Percentiles rank a stretch among this genome's conserved stretches.
These are phyloP conservation scores for Pseudanteris insignis DNA, from an alignment of 2,888 invertebrate genomes.

Conservation along the genomic window DNA sequence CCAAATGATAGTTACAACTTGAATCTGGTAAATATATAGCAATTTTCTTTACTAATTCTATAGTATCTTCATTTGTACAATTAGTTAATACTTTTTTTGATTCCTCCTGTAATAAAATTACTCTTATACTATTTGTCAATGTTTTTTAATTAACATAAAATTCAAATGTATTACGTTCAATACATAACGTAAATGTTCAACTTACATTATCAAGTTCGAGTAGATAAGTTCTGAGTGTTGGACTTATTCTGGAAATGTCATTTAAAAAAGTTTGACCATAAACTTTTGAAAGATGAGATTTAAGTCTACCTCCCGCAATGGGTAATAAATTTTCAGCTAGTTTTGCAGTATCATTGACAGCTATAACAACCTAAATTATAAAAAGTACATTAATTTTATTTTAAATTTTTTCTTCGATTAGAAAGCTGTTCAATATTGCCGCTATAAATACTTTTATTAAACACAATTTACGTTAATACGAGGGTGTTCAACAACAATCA, in stretches of 20 bases:
- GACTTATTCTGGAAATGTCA: conserved; percentile 80
- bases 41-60: conserved; percentile 57
- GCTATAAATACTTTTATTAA: too few species aligned
- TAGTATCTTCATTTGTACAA: conserved; percentile 58
- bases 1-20: conserved; percentile 58
- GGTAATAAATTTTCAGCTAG: conserved; percentile 78
- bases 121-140: background rate
- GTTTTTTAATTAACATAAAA: background rate
- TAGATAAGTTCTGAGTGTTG: conserved; percentile 80
- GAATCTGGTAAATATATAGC: conserved; percentile 55
- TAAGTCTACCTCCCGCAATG: conserved; percentile 83
- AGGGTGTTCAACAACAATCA: conserved; percentile 8
- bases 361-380: conserved; percentile 68
- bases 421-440: too few species aligned
- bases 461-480: too few species aligned
- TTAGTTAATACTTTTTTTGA: conserved; percentile 55
- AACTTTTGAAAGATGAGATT: conserved; percentile 71
- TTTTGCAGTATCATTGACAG: conserved; percentile 75
- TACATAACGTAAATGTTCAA: too few species aligned
- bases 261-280: conserved; percentile 70
- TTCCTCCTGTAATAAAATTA: conserved; percentile 50
- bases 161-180: too few species aligned
- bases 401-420: too few species aligned
- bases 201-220: conserved; percentile 68
- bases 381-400: too few species aligned